These are phyloP conservation scores for Arnoldichthys spilopterus DNA, from an alignment of 2,797 vertebrate species.

Conservation along the genomic window DNA sequence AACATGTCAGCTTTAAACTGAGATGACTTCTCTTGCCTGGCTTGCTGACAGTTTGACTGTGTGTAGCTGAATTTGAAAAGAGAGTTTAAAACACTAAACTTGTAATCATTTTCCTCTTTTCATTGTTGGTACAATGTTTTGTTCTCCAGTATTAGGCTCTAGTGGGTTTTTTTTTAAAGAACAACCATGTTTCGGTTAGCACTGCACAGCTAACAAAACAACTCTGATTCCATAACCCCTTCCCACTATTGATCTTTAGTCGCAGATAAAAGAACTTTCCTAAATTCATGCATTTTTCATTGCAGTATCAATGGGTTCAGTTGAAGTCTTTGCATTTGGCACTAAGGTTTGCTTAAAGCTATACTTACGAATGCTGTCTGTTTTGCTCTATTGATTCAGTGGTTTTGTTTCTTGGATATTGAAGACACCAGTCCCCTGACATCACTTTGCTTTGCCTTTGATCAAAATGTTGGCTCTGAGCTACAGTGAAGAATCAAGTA, in stretches of 20 bases:
- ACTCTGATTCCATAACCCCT: conserved; percentile 79
- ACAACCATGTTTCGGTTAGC: conserved; percentile 36
- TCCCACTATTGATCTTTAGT: conserved; percentile 81
- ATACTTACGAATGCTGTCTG: conserved; percentile 81
- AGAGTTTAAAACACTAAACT: conserved; percentile 71
- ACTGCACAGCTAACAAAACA: conserved; percentile 72
- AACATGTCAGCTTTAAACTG: conserved; percentile 61
- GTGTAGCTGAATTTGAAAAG: conserved; percentile 65
- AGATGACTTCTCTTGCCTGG: conserved; percentile 68
- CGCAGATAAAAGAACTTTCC: conserved; percentile 77
- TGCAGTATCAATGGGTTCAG: conserved; percentile 73
- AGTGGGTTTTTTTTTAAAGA: conserved; percentile 54
- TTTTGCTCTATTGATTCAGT: conserved; percentile 82
- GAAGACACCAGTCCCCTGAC: conserved; percentile 75
- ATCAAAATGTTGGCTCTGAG: conserved; percentile 75
- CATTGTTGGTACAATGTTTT: conserved; percentile 69
- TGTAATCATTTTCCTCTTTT: conserved; percentile 69
- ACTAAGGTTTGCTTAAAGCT: conserved; percentile 82
- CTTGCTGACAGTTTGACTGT: conserved; percentile 65
- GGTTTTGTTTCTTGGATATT: conserved; percentile 75
- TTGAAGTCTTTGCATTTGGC: conserved; percentile 79
- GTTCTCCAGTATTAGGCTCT: conserved; percentile 73
- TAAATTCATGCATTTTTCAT: conserved; percentile 85
- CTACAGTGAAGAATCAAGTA: conserved; percentile 69
- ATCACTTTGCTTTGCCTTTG: conserved; percentile 79